phyloP scores from a whole-genome alignment of 2,113 vertebrate species.

The Eulemur macaco region DNA sequence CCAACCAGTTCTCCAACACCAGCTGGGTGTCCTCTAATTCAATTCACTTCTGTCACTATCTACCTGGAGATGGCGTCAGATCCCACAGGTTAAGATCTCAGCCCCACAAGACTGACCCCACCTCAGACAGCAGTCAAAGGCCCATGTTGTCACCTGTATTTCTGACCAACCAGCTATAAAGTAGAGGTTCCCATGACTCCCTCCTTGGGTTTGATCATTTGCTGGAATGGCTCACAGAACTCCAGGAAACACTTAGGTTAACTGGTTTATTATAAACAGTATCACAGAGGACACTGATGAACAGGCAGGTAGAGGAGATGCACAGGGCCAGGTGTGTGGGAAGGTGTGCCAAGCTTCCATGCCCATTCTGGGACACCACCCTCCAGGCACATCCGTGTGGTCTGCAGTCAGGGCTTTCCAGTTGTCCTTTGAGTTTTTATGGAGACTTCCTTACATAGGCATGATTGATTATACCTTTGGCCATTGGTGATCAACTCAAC shows the following conservation, averaged over 20 bases:
- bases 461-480: background rate
- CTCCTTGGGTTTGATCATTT: background rate
- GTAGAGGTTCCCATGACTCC: background rate
- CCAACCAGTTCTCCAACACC: background rate
- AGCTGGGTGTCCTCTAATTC: background rate
- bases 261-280: background rate
- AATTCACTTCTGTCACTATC: background rate
- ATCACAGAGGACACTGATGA: too few relatives aligned
- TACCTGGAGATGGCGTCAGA: background rate
- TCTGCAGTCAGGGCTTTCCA: background rate
- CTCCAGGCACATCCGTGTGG: background rate
- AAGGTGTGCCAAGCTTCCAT: background rate
- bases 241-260: background rate
- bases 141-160: background rate
- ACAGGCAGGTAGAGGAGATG: background rate
- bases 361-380: background rate
- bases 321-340: background rate
- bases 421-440: background rate
- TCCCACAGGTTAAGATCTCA: background rate
- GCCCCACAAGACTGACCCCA: background rate
- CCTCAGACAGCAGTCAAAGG: background rate
- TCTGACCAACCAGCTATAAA: too few relatives aligned
- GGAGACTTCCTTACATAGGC: background rate
- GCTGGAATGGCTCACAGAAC: background rate
- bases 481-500: background rate